phyloP scores from a whole-genome alignment of 2,113 vertebrate species.

The Cochlearius cochlearius region DNA sequence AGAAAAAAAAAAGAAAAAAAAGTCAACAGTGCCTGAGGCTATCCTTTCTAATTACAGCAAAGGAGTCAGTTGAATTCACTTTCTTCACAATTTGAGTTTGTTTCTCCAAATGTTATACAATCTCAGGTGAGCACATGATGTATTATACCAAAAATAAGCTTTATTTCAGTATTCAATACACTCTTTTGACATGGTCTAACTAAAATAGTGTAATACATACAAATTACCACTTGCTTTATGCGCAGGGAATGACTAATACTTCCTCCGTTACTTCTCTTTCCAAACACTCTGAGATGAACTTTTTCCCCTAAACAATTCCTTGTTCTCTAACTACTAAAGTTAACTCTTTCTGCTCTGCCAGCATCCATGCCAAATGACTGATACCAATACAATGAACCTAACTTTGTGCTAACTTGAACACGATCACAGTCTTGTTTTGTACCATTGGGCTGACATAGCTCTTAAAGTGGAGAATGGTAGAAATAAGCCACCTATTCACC shows the following conservation, averaged over 20 bases:
- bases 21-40: not conserved
- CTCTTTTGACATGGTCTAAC: not conserved
- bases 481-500: not conserved
- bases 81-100: not conserved
- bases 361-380: not conserved
- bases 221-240: not conserved
- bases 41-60: not conserved
- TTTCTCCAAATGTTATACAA: not conserved
- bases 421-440: not conserved
- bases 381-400: not conserved
- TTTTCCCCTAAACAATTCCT: not conserved
- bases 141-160: not conserved
- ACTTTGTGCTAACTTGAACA: not conserved
- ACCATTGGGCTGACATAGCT: not conserved
- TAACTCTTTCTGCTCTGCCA: not conserved
- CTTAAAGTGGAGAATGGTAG: not conserved
- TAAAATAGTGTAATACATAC: not conserved
- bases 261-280: conserved; percentile 14
- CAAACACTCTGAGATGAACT: not conserved
- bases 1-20: not conserved
- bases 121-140: fast-evolving
- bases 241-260: conserved; percentile 5
- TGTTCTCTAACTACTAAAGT: not conserved
- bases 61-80: not conserved
- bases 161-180: not conserved